Conservation (phyloP, 1,140 invertebrate genomes). For the Teleogryllus occipitalis region DNA sequence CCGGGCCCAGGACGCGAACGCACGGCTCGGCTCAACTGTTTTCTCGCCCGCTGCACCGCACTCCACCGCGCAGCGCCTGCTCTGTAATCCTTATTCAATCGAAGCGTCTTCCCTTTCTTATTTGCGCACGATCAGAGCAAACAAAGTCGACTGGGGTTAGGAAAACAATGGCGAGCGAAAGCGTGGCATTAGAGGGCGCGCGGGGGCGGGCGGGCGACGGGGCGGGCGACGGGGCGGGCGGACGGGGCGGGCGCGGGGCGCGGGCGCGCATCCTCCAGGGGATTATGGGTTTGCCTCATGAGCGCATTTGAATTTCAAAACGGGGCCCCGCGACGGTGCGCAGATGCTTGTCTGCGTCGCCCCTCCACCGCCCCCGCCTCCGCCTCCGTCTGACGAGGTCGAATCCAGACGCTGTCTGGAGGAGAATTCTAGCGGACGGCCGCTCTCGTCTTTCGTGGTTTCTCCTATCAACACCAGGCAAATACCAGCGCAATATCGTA, state of each 20-base stretch:
- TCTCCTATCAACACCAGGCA: no score
- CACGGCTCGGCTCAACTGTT: no score
- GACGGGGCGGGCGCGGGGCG: no score
- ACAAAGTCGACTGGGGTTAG: neutral
- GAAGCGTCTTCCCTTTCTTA: neutral
- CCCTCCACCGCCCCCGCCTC: neutral
- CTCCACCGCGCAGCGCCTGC: neutral
- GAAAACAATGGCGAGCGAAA: neutral
- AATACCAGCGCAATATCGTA: no score
- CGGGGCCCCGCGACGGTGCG: no score
- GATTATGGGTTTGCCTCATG: conserved; percentile 1
- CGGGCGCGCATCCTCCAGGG: neutral
- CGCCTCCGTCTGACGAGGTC: neutral
- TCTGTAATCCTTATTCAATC: neutral
- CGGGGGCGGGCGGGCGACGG: no score
- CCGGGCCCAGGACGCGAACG: neutral
- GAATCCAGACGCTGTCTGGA: neutral
- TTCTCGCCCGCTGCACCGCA: neutral
- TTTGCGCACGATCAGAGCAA: neutral
- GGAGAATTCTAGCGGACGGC: neutral
- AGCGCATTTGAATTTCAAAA: neutral
- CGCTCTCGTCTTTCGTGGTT: neutral
- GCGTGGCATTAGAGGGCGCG: neutral
- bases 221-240: no score
- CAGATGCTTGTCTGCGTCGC: neutral